Conservation (phyloP, 2,113 vertebrate species). For the cattle (Bos taurus) region DNA sequence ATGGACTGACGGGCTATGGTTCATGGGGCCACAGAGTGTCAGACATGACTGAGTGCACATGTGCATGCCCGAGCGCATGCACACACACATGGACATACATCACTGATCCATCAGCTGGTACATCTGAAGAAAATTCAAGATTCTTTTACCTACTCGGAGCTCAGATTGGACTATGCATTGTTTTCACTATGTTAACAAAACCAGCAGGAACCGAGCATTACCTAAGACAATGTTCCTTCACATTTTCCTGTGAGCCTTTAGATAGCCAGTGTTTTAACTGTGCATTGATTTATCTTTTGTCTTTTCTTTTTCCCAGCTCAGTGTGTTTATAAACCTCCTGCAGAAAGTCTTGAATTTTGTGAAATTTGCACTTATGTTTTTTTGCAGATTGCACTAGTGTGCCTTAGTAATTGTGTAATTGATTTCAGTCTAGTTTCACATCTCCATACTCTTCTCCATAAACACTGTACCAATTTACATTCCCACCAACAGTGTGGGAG, state of each 20-base stretch:
- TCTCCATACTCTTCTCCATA: neutral
- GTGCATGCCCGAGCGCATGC: accelerated
- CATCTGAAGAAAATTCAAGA: slow-evolving; percentile 21
- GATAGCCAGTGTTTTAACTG: neutral
- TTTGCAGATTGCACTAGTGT: neutral
- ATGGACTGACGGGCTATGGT: neutral
- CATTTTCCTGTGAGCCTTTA: neutral
- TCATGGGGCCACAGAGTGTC: neutral
- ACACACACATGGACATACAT: neutral
- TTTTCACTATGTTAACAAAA: slow-evolving; percentile 1
- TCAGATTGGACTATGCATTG: neutral
- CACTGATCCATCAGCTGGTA: neutral
- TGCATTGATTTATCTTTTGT: neutral
- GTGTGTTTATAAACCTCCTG: neutral
- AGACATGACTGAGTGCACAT: neutral
- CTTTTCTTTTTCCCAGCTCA: neutral
- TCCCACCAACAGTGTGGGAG: neutral
- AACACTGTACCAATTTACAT: neutral
- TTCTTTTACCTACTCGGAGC: neutral
- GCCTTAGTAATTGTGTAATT: neutral
- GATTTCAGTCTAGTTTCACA: neutral
- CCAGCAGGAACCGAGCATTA: neutral
- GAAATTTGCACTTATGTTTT: neutral
- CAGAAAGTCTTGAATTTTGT: neutral
- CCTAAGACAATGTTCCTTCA: neutral